These are phyloP conservation scores for Aporophyla nigra DNA, from an alignment of 2,888 invertebrate species.

Conservation along the genomic window DNA sequence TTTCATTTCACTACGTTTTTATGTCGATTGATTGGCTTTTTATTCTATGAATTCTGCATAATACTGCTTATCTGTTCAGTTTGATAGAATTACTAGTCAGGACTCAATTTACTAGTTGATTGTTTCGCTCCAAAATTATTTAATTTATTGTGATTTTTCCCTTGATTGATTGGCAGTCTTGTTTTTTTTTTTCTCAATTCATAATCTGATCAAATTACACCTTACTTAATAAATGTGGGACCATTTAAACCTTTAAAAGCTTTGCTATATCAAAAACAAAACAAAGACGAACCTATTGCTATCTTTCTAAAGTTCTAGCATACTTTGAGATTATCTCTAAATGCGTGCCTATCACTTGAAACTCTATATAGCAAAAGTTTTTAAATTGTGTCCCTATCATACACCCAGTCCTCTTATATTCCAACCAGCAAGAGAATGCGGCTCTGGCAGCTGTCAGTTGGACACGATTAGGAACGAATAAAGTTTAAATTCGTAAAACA, in stretches of 20 bases:
- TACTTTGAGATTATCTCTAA: not conserved
- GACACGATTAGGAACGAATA: not conserved
- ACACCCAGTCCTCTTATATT: not conserved
- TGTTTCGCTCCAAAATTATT: not conserved
- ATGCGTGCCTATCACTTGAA: too few species aligned
- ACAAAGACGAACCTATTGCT: not conserved
- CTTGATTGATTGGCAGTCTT: slow-evolving; percentile 9
- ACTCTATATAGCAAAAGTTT: slow-evolving; percentile 11
- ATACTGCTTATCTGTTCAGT: not conserved
- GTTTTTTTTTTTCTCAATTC: not conserved
- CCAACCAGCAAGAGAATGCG: not conserved
- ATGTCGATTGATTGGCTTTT: slow-evolving; percentile 39
- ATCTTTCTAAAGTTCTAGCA: not conserved
- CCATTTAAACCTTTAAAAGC: slow-evolving; percentile 5
- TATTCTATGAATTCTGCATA: slow-evolving; percentile 5
- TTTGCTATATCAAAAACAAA: slow-evolving; percentile 13
- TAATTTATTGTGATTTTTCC: not conserved
- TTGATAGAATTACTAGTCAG: not conserved
- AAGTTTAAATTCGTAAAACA: not conserved
- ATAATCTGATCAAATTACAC: not conserved
- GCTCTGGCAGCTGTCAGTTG: not conserved
- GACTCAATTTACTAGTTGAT: not conserved
- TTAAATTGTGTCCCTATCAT: not conserved
- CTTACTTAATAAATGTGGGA: not conserved
- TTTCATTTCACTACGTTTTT: slow-evolving; percentile 17